A percentile compares a stretch with the other conserved stretches of the same genome.
Conservation (phyloP, 2,113 vertebrate species). For the Periophthalmus modestus region DNA sequence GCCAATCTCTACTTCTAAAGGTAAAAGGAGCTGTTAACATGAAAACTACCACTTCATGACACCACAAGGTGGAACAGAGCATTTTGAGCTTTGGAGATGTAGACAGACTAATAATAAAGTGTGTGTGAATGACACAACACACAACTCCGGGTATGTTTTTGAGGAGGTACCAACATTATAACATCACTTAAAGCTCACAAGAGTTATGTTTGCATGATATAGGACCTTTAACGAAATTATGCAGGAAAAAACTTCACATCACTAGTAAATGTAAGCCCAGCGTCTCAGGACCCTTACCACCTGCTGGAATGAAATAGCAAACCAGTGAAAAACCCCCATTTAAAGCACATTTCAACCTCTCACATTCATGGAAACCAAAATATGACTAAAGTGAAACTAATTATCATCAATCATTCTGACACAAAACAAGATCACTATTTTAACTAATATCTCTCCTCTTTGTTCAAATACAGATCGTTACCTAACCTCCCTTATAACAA, state of each 20-base stretch:
- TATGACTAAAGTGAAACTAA: slow-evolving; percentile 10
- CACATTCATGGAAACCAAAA: not conserved
- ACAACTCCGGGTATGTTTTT: too few species aligned
- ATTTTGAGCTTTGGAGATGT: too few species aligned
- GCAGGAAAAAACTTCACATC: not conserved
- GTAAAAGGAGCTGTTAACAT: too few species aligned
- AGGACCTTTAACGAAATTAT: not conserved
- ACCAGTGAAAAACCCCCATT: not conserved
- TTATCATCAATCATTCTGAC: slow-evolving; percentile 1
- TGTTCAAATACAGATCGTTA: not conserved
- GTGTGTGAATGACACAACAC: too few species aligned
- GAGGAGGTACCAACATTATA: too few species aligned
- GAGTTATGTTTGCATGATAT: too few species aligned
- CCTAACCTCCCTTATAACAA: not conserved
- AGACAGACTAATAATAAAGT: too few species aligned
- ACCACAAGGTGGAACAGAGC: too few species aligned
- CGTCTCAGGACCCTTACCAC: not conserved
- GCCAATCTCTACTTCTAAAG: too few species aligned
- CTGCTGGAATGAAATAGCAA: not conserved
- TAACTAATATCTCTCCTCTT: not conserved
- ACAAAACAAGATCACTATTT: slow-evolving; percentile 1
- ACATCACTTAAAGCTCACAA: too few species aligned
- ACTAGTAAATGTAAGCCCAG: not conserved
- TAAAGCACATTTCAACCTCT: not conserved
- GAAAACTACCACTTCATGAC: too few species aligned